Percentiles rank a stretch among this genome's conserved stretches.
These are phyloP conservation scores for Ambastaia sidthimunki DNA, from an alignment of 2,797 vertebrate genomes.

Conservation along the genomic window DNA sequence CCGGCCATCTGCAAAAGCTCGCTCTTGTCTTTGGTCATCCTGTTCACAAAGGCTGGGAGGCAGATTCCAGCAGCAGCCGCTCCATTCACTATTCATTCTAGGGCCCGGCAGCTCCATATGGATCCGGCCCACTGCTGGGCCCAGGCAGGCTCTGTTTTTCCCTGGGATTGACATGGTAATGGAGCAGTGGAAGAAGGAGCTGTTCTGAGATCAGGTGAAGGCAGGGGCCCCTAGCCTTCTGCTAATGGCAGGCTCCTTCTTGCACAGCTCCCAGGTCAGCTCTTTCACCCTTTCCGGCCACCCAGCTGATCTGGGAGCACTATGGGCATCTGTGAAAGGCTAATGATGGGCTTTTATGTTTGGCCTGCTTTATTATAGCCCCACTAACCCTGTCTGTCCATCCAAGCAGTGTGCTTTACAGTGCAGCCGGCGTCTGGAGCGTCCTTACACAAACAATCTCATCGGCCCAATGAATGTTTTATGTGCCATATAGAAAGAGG, in stretches of 20 bases:
- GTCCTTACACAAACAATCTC: background rate
- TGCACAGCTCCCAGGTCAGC: constrained; percentile 53
- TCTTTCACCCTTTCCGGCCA: constrained; percentile 35
- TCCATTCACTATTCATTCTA: constrained; percentile 96
- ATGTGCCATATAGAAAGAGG: background rate
- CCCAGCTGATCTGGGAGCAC: constrained; percentile 46
- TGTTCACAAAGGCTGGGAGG: constrained; percentile 92
- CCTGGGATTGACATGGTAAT: constrained; percentile 95
- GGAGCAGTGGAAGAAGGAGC: constrained; percentile 81
- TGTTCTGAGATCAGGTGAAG: constrained; percentile 75
- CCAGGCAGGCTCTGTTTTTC: constrained; percentile 83
- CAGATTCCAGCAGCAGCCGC: constrained; percentile 91
- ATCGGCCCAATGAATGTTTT: background rate
- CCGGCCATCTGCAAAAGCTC: constrained; percentile 87
- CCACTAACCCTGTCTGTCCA: constrained; percentile 50
- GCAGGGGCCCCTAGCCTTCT: constrained; percentile 41
- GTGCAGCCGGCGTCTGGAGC: constrained; percentile 28
- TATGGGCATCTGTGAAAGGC: constrained; percentile 81
- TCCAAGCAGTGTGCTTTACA: constrained; percentile 33
- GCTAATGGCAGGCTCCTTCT: constrained; percentile 44
- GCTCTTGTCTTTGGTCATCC: constrained; percentile 93
- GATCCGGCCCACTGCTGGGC: constrained; percentile 91
- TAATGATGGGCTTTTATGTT: constrained; percentile 77
- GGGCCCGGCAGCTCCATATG: constrained; percentile 89
- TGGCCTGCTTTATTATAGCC: constrained; percentile 72